Conservation (phyloP, 37 sponge, comb jelly and placozoan species). For the Hormiphora californensis region DNA sequence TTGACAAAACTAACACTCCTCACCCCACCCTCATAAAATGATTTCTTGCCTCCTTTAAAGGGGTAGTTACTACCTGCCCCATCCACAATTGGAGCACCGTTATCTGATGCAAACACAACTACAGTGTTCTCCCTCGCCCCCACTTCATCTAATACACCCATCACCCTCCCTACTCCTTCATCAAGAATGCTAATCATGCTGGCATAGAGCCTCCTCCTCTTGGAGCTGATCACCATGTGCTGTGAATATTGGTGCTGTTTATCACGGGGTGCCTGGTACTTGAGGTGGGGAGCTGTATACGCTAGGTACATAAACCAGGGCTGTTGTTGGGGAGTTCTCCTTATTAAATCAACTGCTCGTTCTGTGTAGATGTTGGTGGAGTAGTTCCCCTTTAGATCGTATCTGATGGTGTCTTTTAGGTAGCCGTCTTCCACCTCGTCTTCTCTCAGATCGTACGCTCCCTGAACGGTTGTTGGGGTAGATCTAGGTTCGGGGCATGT, state of each 20-base stretch:
- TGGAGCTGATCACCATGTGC: neutral
- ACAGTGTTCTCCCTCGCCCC: conserved; percentile 13
- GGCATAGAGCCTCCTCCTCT: neutral
- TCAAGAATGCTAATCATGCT: conserved; percentile 15
- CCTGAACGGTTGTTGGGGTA: no score
- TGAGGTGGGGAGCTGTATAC: conserved; percentile 39
- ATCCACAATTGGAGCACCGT: neutral
- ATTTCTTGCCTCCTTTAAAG: conserved; percentile 9
- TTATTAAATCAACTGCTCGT: neutral
- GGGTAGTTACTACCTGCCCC: conserved; percentile 20
- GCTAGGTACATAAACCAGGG: conserved; percentile 30
- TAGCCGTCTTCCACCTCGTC: neutral
- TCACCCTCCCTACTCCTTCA: conserved; percentile 17
- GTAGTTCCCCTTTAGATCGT: conserved; percentile 1
- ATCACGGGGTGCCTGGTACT: neutral
- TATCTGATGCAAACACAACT: conserved; percentile 29
- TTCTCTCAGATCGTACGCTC: no score
- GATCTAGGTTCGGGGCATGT: no score
- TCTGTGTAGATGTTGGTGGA: conserved; percentile 9
- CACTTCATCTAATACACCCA: neutral
- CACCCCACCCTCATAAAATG: conserved; percentile 25
- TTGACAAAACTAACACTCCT: neutral
- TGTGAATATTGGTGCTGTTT: neutral
- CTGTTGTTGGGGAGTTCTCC: neutral
- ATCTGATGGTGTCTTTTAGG: neutral